phyloP scores from a whole-genome alignment of 2,888 invertebrate genomes.

The Congeria kusceri region DNA sequence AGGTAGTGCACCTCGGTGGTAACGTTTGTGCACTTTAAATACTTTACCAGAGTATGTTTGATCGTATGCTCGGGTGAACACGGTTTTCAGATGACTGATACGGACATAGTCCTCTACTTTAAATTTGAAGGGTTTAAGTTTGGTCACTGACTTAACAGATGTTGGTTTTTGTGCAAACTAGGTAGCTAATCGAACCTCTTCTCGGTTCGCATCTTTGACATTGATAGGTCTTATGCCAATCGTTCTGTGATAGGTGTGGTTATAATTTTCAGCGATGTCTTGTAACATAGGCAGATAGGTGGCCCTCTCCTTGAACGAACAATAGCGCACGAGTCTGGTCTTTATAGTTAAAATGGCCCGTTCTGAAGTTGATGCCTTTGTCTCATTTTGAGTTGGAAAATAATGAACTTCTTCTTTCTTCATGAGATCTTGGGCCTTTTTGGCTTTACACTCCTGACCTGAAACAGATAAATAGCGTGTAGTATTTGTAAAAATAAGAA shows the following conservation, averaged over 20 bases:
- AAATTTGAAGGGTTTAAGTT: slow-evolving; percentile 38
- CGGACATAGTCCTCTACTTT: slow-evolving; percentile 54
- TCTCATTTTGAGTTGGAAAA: neutral
- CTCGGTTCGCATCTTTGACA: slow-evolving; percentile 10
- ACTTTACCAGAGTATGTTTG: slow-evolving; percentile 49
- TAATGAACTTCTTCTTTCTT: neutral
- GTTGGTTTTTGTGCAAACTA: slow-evolving; percentile 18
- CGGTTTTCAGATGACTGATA: slow-evolving; percentile 36
- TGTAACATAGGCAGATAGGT: slow-evolving; percentile 19
- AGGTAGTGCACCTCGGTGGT: slow-evolving; percentile 17
- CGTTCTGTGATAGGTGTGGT: slow-evolving; percentile 30
- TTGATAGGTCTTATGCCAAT: slow-evolving; percentile 15
- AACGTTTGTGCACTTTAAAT: slow-evolving; percentile 27
- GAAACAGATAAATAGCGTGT: too few species aligned
- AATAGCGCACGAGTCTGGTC: neutral
- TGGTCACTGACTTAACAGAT: neutral
- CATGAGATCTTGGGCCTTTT: neutral
- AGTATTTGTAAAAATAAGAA: too few species aligned
- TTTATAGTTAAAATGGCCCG: neutral
- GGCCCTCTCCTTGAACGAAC: neutral
- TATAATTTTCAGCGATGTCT: slow-evolving; percentile 32
- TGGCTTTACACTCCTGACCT: neutral
- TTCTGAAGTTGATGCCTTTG: neutral
- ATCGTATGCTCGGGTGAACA: slow-evolving; percentile 54
- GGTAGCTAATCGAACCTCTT: slow-evolving; percentile 18